Evolutionary conservation across 2,797 vertebrate genomes (phyloP).

Genomic region (Myotis daubentonii): DNA sequence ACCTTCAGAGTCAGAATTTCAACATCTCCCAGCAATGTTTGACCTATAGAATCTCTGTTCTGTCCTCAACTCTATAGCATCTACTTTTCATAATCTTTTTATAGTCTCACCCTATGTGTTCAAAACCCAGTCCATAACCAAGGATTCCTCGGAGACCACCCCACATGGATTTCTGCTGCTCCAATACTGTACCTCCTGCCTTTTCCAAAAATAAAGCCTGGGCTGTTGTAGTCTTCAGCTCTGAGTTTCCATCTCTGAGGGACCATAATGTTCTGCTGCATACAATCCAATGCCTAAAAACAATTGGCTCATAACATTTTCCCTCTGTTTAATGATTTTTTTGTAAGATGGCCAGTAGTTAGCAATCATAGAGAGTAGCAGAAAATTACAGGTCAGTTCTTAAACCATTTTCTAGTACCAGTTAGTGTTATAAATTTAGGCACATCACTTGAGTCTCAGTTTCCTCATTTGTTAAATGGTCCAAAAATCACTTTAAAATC

Average conservation of each 20-base stretch:
- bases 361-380: neutral
- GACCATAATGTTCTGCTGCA: neutral
- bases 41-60: neutral
- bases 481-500: neutral
- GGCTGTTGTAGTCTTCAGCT: neutral
- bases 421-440: neutral
- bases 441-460: neutral
- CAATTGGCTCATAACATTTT: neutral
- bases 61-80: neutral
- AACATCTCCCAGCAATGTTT: neutral
- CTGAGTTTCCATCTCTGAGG: neutral
- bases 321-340: neutral
- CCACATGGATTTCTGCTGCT: neutral
- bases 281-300: neutral
- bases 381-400: neutral
- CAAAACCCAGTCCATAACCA: neutral
- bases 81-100: neutral
- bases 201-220: neutral
- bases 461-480: conserved; percentile 10
- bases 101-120: neutral
- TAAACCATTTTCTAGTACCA: neutral
- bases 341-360: neutral
- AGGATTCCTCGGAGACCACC: neutral
- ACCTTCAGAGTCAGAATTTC: neutral
- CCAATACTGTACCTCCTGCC: neutral